A percentile compares a stretch with the other conserved stretches of the same genome.
phyloP scores from a whole-genome alignment of 2,113 vertebrate species.

The Oreocharis arfaki region DNA sequence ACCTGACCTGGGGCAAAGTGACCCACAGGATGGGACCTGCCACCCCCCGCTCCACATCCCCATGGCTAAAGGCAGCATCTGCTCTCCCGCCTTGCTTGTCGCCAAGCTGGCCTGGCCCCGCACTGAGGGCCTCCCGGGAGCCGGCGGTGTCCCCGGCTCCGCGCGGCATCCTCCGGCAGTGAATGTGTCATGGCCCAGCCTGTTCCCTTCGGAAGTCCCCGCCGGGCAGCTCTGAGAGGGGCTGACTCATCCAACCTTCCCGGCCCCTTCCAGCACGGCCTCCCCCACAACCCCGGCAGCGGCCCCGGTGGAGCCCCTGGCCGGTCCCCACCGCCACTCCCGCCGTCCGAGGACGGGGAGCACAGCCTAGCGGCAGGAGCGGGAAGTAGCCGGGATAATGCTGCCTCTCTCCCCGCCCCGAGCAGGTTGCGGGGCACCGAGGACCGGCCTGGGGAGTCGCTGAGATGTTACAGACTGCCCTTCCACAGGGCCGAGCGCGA shows the following conservation, averaged over 20 bases:
- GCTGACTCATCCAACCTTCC: background rate
- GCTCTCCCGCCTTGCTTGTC: background rate
- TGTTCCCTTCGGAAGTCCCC: conserved; percentile 6
- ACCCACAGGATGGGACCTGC: background rate
- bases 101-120: background rate
- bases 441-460: background rate
- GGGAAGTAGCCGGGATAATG: background rate
- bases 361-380: conserved; percentile 20
- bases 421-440: too few relatives aligned
- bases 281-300: background rate
- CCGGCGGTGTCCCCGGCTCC: background rate
- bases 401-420: fast-evolving
- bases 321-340: background rate
- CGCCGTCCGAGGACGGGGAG: background rate
- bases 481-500: background rate
- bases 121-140: background rate
- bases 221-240: background rate
- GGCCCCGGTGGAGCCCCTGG: background rate
- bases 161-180: background rate
- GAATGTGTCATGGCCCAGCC: background rate
- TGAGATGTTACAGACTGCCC: background rate
- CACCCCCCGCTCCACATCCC: background rate
- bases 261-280: background rate
- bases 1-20: conserved; percentile 16
- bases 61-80: background rate